Evolutionary conservation across 2,888 invertebrate species (phyloP), one percentile per base, ranked within the genome.

Genomic region (Pristionchus entomophagus): DNA sequence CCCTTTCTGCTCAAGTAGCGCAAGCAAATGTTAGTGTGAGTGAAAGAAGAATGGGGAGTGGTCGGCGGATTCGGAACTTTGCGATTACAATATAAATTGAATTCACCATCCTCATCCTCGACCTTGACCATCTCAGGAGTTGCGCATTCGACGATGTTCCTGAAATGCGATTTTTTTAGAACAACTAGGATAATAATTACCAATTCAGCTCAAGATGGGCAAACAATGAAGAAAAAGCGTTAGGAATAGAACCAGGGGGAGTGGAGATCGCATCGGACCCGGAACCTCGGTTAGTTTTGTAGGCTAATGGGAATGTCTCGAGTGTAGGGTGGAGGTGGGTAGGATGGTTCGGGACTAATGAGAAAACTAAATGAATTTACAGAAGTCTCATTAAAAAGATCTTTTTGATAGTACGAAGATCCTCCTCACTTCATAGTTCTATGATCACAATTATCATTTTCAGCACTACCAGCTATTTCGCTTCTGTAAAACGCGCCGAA

Each of bases 71-170:
- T 8, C 29, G 69, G 22, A 62, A 62, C 29, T 19, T 62, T 32
- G n/a, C 69, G n/a, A 32, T 35, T 12, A 69, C 17, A 38, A 69
- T 22, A 8, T 14, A 56, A 56, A 56, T 17, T 56, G n/a, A n/a
- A n/a, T n/a, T 41, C 10, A 73, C 73, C 73, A 26, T 73, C 73
- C 26, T 73, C 73, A n/a, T 73, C 45, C 10, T 73, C 73, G 1
- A 14, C 73, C n/a, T 73, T 73, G 22, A 73, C 45, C 73, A 73
- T 73, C n/a, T 73, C 73, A 73, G 73, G 32, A 45, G 41, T 3
- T 8, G 14, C 1, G 8, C 73, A 73, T 73, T 2, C 73, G 26
- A 41, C 45, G 41, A 45, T 45, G 19, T 3, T 41, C 6, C 73
- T 73, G 41, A 45, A 73, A 45, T n/a, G n/a, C n/a, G n/a, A n/a